Percentiles rank a stretch among this genome's conserved stretches.
Conservation (phyloP, 2,113 vertebrate species). For the Albula glossodonta region DNA sequence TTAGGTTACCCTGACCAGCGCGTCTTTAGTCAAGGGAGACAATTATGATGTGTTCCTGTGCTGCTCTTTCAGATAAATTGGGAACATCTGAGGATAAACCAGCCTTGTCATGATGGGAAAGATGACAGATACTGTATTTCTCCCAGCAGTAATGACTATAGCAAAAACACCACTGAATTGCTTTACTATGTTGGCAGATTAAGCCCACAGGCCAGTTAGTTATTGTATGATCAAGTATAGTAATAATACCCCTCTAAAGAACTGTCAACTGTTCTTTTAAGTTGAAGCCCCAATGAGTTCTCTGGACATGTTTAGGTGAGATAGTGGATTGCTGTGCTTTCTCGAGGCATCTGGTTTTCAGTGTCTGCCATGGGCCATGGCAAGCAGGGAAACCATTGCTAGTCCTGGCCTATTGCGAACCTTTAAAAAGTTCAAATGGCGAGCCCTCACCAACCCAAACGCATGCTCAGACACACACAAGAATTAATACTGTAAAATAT, state of each 20-base stretch:
- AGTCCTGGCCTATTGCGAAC: no score
- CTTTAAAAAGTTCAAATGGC: no score
- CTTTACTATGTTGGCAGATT: not conserved
- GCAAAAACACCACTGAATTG: not conserved
- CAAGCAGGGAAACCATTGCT: not conserved
- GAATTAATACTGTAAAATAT: no score
- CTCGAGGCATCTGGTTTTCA: not conserved
- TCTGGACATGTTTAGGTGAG: not conserved
- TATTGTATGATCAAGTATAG: not conserved
- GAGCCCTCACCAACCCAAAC: no score
- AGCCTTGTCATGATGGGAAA: not conserved
- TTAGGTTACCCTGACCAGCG: not conserved
- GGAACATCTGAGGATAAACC: not conserved
- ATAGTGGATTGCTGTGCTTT: not conserved
- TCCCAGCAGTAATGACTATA: not conserved
- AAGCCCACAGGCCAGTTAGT: not conserved
- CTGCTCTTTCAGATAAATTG: not conserved
- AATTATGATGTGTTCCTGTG: not conserved
- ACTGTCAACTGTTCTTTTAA: not conserved
- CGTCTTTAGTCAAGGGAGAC: not conserved
- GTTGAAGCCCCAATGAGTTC: not conserved
- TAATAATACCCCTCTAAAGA: not conserved
- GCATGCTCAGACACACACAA: no score
- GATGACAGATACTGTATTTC: not conserved
- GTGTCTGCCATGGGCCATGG: not conserved